Evolutionary conservation across 2,888 invertebrate species (phyloP), one percentile per base, ranked within the genome.

Genomic region (Orthonychiurus folsomi): DNA sequence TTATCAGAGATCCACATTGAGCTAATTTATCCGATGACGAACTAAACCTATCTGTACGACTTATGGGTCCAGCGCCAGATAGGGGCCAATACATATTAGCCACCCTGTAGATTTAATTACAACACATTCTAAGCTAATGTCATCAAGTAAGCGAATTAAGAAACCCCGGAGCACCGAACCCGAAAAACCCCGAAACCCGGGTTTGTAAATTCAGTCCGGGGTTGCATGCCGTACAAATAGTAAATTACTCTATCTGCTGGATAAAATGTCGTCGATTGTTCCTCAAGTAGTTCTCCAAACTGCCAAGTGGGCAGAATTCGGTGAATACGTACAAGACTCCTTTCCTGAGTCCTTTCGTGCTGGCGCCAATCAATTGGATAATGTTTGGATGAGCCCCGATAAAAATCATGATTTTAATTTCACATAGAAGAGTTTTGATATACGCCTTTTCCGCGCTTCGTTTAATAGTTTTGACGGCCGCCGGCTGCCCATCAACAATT

Each of bases 181-280:
- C n/a, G n/a, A n/a, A n/a, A n/a, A n/a, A n/a, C n/a, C n/a, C n/a
- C n/a, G n/a, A n/a, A n/a, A n/a, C n/a, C 64, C n/a, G 63, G 54
- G 18, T 64, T 25, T 12, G 54, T 37, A 53, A 69, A 68, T 56
- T 65, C 64, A 9, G 69, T 63, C 5, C 55, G 37, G 12, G 69
- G 52, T 5, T 60, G 24, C 1, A 69, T 70, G 3, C 68, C 70
- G 28, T 61, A 72, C n/a, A n/a, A n/a, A n/a, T n/a, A n/a, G n/a
- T n/a, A n/a, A n/a, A n/a, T 53, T 53, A 55, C 55, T 55, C 55
- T 55, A 5, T 23, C 5, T 5, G 3, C 3, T 15, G 5, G 24
- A 23, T 23, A 23, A 24, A 55, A 9, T 9, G 3, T 23, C n/a
- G 20, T 23, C 55, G 23, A 55, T 55, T 55, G 3, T 9, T 55